phyloP scores from a whole-genome alignment of 2,888 invertebrate genomes.

The Bellardia pandia region DNA sequence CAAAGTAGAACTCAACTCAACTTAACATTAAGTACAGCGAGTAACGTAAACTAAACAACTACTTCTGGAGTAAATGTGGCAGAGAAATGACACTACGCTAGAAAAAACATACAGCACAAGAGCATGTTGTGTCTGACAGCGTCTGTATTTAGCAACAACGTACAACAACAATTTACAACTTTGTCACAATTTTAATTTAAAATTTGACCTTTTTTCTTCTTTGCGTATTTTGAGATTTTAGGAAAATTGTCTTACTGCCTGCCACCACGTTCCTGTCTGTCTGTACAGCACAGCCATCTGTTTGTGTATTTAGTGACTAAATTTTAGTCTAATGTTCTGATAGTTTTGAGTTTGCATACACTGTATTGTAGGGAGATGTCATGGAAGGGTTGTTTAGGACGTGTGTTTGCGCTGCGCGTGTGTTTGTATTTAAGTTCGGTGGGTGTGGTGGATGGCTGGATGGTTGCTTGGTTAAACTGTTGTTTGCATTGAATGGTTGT shows the following conservation, averaged over 20 bases:
- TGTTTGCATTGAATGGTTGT: constrained; percentile 1
- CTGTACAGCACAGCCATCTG: not conserved
- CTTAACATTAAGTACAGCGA: not conserved
- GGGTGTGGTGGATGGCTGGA: not conserved
- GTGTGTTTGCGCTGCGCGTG: not conserved
- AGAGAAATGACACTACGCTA: constrained; percentile 11
- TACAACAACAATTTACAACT: constrained; percentile 40
- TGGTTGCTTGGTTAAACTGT: constrained; percentile 1
- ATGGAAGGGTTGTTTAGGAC: not conserved
- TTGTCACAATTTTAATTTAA: constrained; percentile 56
- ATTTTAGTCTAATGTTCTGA: not conserved
- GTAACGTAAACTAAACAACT: constrained; percentile 10
- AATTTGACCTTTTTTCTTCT: constrained; percentile 28
- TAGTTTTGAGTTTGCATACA: constrained; percentile 4
- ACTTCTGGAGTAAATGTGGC: constrained; percentile 16
- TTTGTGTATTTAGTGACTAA: constrained; percentile 10
- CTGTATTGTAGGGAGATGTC: not conserved
- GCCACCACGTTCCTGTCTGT: not conserved
- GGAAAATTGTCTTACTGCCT: not conserved
- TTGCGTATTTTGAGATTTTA: not conserved
- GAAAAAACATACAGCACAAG: not conserved
- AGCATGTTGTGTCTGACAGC: not conserved
- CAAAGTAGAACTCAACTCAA: no score
- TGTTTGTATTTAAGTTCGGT: not conserved
- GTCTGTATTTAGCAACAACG: not conserved